These are phyloP conservation scores for Cheilosia scutellata DNA, from an alignment of 2,888 invertebrate genomes.

Conservation along the genomic window DNA sequence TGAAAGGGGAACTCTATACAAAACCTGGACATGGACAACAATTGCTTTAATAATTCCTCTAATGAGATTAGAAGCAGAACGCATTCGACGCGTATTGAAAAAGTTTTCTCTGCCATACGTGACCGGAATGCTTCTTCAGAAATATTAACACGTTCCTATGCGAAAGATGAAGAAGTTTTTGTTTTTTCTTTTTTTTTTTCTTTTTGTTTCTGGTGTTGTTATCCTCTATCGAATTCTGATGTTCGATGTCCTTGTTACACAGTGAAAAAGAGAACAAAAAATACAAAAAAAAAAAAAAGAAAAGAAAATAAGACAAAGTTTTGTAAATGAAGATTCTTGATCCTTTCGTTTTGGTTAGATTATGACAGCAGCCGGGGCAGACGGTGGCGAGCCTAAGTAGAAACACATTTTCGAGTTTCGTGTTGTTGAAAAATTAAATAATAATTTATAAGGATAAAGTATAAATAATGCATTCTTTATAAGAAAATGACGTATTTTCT, in stretches of 20 bases:
- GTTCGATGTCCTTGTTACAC: constrained; percentile 66
- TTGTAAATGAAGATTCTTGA: constrained; percentile 68
- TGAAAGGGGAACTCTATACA: constrained; percentile 5
- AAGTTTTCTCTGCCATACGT: constrained; percentile 73
- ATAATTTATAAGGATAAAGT: too few relatives aligned
- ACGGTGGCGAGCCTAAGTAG: neutral
- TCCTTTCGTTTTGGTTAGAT: constrained; percentile 61
- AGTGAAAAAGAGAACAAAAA: neutral
- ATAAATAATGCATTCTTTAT: neutral
- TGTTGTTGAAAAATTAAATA: neutral
- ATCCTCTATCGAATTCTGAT: constrained; percentile 69
- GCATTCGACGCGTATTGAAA: constrained; percentile 76
- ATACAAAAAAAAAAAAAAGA: neutral
- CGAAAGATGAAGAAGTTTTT: constrained; percentile 50
- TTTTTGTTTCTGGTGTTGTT: constrained; percentile 48
- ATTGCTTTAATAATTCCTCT: constrained; percentile 75
- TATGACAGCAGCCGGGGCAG: constrained; percentile 56
- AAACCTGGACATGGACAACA: constrained; percentile 74
- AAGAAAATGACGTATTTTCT: neutral
- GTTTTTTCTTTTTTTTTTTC: constrained; percentile 27
- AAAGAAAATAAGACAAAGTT: constrained; percentile 50
- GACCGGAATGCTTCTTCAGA: constrained; percentile 66
- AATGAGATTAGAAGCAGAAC: constrained; percentile 75
- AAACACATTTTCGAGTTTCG: constrained; percentile 2
- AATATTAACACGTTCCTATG: constrained; percentile 70